Evolutionary conservation across 2,888 invertebrate genomes (phyloP).

Genomic region (Tortrix viridana): DNA sequence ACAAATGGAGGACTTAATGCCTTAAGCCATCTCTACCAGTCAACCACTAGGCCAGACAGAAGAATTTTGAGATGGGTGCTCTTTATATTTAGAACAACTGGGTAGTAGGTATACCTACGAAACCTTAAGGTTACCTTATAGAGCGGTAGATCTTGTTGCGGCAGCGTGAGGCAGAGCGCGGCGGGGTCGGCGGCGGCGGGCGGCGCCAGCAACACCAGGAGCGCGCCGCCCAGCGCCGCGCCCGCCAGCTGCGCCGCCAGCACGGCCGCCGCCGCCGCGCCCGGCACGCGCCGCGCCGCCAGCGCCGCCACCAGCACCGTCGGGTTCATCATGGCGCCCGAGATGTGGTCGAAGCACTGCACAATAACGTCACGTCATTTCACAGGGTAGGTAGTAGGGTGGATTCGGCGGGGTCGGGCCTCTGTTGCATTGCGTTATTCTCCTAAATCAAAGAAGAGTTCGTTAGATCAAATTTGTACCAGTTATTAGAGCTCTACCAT

Average conservation of each 20-base stretch:
- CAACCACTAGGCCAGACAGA: too few relatives aligned
- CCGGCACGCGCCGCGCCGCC: constrained; percentile 77
- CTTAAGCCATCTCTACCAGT: too few relatives aligned
- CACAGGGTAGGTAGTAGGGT: too few relatives aligned
- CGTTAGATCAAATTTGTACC: too few relatives aligned
- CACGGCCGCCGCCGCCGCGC: constrained; percentile 80
- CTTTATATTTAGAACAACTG: too few relatives aligned
- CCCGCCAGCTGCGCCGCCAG: constrained; percentile 85
- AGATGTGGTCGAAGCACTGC: constrained; percentile 89
- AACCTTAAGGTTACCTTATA: constrained; percentile 28
- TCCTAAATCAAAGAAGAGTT: too few relatives aligned
- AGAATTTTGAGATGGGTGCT: too few relatives aligned
- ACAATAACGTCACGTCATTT: constrained; percentile 39
- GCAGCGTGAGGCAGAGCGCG: constrained; percentile 43
- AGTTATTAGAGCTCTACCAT: too few relatives aligned
- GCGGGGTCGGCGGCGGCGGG: constrained; percentile 51
- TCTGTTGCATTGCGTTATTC: too few relatives aligned
- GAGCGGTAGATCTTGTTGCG: constrained; percentile 76
- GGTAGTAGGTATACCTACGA: too few relatives aligned
- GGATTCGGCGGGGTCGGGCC: too few relatives aligned
- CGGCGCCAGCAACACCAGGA: constrained; percentile 75
- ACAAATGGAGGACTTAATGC: too few relatives aligned
- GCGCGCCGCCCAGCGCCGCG: constrained; percentile 85
- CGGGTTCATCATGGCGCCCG: constrained; percentile 91
- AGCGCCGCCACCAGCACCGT: constrained; percentile 88